Conservation (phyloP, 1,140 invertebrate species). For the Cardiocondyla obscurior region DNA sequence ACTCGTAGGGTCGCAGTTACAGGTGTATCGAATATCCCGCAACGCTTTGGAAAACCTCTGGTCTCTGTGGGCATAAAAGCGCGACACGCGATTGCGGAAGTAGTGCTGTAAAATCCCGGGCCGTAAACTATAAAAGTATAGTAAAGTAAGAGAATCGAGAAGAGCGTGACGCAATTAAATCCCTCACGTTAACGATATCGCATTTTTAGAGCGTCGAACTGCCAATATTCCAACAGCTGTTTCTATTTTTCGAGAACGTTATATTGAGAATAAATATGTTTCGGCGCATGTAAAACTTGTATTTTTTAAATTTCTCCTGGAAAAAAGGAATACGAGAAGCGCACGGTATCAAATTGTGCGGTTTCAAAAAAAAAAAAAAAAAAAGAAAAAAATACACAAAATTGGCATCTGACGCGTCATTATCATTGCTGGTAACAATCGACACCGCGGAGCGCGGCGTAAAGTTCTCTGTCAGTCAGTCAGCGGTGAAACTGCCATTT, state of each 20-base stretch:
- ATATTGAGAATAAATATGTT: not conserved
- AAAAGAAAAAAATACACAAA: conserved; percentile 16
- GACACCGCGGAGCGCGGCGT: not conserved
- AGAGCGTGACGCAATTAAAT: not conserved
- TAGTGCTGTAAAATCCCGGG: conserved; percentile 31
- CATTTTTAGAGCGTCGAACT: conserved; percentile 37
- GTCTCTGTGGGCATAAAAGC: not conserved
- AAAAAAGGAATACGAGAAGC: conserved; percentile 18
- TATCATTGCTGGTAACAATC: too few relatives aligned
- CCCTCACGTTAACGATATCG: conserved; percentile 21
- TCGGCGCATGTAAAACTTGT: conserved; percentile 24
- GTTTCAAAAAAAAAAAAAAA: too few relatives aligned
- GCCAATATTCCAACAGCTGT: not conserved
- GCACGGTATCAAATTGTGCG: conserved; percentile 19
- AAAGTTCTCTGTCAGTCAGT: not conserved
- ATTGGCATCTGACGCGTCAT: not conserved
- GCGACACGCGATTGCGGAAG: not conserved
- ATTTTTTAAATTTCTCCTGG: not conserved
- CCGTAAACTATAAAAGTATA: conserved; percentile 19
- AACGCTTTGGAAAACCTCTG: not conserved
- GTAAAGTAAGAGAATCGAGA: conserved; percentile 3
- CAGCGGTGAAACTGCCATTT: not conserved
- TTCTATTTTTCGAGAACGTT: not conserved
- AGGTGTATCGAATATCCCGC: not conserved
- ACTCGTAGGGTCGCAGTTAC: not conserved